These are phyloP conservation scores for Isurus oxyrinchus DNA, from an alignment of 2,113 vertebrate species.

Conservation along the genomic window DNA sequence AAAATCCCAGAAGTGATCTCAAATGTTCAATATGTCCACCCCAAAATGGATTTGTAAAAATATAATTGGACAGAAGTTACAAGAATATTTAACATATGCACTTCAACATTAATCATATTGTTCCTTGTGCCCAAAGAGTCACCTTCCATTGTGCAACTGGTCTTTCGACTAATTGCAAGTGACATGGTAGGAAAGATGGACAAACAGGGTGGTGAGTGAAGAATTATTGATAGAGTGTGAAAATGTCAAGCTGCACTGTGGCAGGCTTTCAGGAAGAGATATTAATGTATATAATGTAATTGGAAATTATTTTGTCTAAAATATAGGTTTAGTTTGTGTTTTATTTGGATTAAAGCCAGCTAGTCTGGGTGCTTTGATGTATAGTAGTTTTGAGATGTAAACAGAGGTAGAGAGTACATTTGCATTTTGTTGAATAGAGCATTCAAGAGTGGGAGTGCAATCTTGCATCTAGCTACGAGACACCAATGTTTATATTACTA, in stretches of 20 bases:
- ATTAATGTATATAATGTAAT: too few species aligned
- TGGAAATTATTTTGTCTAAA: too few species aligned
- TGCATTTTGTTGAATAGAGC: too few species aligned
- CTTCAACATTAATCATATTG: too few species aligned
- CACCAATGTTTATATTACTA: too few species aligned
- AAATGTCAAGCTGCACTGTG: background rate
- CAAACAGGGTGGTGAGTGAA: background rate
- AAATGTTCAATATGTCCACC: background rate
- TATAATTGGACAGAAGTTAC: background rate
- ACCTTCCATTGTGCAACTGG: background rate
- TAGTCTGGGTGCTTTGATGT: too few species aligned
- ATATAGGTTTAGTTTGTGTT: too few species aligned
- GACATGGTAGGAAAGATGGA: background rate
- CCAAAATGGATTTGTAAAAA: background rate
- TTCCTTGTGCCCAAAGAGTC: background rate
- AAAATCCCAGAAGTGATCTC: background rate
- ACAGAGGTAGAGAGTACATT: too few species aligned
- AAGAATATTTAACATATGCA: background rate
- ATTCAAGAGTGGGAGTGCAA: too few species aligned
- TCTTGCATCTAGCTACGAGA: too few species aligned
- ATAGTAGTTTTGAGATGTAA: too few species aligned
- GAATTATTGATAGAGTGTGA: background rate
- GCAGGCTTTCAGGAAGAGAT: background rate
- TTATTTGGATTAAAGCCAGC: too few species aligned
- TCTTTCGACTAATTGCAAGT: background rate